Percentiles rank a stretch among this genome's conserved stretches.
These are phyloP conservation scores for Ceratina calcarata DNA, from an alignment of 1,140 invertebrate genomes.

Conservation along the genomic window DNA sequence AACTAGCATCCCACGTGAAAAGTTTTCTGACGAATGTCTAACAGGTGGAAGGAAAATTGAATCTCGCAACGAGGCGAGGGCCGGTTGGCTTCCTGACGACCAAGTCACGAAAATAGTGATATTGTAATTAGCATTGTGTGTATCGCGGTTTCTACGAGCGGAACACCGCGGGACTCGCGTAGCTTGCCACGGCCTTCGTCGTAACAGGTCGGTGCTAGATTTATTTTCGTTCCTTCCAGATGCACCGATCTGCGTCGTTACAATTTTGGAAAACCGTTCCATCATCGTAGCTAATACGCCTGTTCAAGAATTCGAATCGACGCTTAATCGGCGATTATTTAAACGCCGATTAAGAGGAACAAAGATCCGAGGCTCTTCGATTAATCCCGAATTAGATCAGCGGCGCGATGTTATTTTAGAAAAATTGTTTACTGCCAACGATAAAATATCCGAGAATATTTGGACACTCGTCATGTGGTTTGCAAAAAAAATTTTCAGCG, in stretches of 20 bases:
- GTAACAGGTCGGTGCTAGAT: slow-evolving; percentile 35
- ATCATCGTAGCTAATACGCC: background rate
- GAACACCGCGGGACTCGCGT: background rate
- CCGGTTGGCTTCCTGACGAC: background rate
- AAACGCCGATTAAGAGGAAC: too few relatives aligned
- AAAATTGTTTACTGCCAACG: slow-evolving; percentile 12
- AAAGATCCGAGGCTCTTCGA: too few relatives aligned
- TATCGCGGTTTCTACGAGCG: background rate
- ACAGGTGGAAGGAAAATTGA: slow-evolving; percentile 40
- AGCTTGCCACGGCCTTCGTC: slow-evolving; percentile 42
- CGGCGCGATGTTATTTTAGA: too few relatives aligned
- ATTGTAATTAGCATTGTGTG: slow-evolving; percentile 39
- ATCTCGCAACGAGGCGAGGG: background rate
- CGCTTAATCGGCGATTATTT: background rate
- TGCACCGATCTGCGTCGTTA: background rate
- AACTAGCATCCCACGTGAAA: too few relatives aligned
- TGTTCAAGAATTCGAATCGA: background rate
- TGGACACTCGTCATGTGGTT: background rate
- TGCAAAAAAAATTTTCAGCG: too few relatives aligned
- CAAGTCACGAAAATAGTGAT: slow-evolving; percentile 37
- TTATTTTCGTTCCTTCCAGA: slow-evolving; percentile 43
- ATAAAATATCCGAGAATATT: background rate
- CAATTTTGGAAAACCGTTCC: slow-evolving; percentile 14
- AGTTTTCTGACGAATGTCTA: background rate
- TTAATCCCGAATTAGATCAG: too few relatives aligned